phyloP scores from a whole-genome alignment of 2,113 vertebrate species.

The Furnarius figulus region DNA sequence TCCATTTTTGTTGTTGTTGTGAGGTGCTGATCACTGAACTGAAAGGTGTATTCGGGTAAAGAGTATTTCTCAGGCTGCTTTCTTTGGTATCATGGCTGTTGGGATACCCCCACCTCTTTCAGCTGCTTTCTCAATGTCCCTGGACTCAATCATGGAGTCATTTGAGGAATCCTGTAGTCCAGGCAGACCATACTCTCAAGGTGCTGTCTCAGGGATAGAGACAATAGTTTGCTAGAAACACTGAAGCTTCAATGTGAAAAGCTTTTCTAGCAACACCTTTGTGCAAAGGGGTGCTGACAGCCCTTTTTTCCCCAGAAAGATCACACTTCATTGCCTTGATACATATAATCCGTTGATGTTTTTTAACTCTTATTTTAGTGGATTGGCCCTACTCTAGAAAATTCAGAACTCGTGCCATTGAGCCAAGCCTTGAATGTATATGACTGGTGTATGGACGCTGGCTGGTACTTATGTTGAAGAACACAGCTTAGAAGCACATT shows the following conservation, averaged over 20 bases:
- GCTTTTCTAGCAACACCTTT: constrained; percentile 65
- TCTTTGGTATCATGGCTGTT: constrained; percentile 54
- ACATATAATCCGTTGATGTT: constrained; percentile 38
- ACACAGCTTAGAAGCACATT: constrained; percentile 42
- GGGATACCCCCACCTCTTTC: constrained; percentile 57
- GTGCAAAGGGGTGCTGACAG: constrained; percentile 52
- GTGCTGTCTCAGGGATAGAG: constrained; percentile 70
- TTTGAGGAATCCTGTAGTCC: constrained; percentile 65
- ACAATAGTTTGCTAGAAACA: constrained; percentile 59
- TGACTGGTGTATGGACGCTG: constrained; percentile 32
- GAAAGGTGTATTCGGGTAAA: constrained; percentile 71
- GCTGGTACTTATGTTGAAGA: constrained; percentile 35
- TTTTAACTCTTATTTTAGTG: constrained; percentile 48
- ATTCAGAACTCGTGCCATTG: constrained; percentile 57
- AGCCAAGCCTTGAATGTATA: constrained; percentile 73
- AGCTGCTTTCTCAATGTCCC: constrained; percentile 74
- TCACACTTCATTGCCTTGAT: constrained; percentile 70
- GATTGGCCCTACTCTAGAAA: constrained; percentile 49
- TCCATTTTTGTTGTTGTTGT: constrained; percentile 46
- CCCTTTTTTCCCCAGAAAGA: constrained; percentile 47
- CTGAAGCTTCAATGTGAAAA: constrained; percentile 62
- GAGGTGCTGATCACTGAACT: constrained; percentile 71
- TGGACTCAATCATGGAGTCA: constrained; percentile 60
- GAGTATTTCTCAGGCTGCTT: constrained; percentile 73
- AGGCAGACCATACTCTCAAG: constrained; percentile 58